Evolutionary conservation across 2,797 vertebrate species (phyloP), one percentile per base, ranked within the genome.

Genomic region (Chromobotia macracanthus): DNA sequence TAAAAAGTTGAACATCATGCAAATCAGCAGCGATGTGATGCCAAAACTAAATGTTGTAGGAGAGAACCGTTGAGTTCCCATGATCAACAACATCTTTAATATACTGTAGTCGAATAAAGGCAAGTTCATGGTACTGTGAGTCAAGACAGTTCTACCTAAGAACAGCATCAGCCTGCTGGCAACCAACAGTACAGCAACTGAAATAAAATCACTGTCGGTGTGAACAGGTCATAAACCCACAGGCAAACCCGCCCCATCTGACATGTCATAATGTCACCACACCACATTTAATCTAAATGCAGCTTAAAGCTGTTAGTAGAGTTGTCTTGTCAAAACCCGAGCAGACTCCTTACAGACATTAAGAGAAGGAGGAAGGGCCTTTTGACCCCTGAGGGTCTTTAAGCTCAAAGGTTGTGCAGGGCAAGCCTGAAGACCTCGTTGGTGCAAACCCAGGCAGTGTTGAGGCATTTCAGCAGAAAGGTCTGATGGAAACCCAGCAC

Each of bases 401-500:
- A 89, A 66, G 80, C 84, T 88, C 91, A 93, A 72, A 91, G 55
- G 89, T 93, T 93, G 92, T 94, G 92, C 58, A 94, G 91, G 41
- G 91, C 87, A 89, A 93, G 93, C 89, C 92, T 93, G 92, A 94
- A 94, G 92, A 93, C 88, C 86, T 94, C 90, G 8, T 93, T 94
- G 91, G 91, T 94, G 88, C 91, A 93, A 71, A 94, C 91, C 92
- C 92, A 93, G 68, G 89, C 90, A 90, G 84, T 91, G 86, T 88
- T 91, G 67, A 89, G 87, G 83, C 69, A 88, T 93, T 92, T 94
- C 90, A 94, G 91, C 86, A 94, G 88, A 91, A 94, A 93, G 79
- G 87, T 91, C 88, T 94, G 93, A 53, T 94, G 92, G 88, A 94
- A 93, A 87, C 92, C 91, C 89, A 94, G 89, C 89, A 93, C 87